Conservation (phyloP, 2,797 vertebrate genomes). For the Clamator glandarius region DNA sequence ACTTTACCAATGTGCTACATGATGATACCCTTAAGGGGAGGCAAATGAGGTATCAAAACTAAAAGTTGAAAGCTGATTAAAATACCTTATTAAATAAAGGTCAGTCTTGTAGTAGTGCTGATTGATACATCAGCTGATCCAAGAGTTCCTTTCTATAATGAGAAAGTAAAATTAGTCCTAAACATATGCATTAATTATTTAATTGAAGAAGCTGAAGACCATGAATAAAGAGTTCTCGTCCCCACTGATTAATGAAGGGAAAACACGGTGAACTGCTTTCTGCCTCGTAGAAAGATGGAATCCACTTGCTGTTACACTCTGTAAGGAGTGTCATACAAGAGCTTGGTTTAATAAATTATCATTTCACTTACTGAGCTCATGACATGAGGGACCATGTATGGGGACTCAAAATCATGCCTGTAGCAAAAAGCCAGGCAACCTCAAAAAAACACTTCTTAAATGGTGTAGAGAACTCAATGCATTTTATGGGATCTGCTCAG, state of each 20-base stretch:
- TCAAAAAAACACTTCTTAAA: background rate
- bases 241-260: constrained; percentile 23
- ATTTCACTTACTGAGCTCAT: background rate
- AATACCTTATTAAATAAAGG: constrained; percentile 60
- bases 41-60: constrained; percentile 40
- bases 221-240: background rate
- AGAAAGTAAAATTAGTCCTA: constrained; percentile 57
- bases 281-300: background rate
- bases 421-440: background rate
- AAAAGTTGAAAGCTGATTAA: constrained; percentile 57
- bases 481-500: background rate
- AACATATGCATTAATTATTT: constrained; percentile 55
- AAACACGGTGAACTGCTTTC: background rate
- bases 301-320: background rate
- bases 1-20: background rate
- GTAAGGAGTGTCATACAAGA: background rate
- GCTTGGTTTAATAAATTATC: background rate
- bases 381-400: background rate
- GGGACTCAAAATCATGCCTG: background rate
- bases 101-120: constrained; percentile 36
- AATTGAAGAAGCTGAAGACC: constrained; percentile 1
- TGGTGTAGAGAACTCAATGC: accelerated
- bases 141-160: constrained; percentile 41
- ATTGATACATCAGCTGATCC: constrained; percentile 62
- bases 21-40: background rate